Base-by-base conservation (phyloP, 1,140 invertebrate genomes). In the Drosophila simulans region DNA sequence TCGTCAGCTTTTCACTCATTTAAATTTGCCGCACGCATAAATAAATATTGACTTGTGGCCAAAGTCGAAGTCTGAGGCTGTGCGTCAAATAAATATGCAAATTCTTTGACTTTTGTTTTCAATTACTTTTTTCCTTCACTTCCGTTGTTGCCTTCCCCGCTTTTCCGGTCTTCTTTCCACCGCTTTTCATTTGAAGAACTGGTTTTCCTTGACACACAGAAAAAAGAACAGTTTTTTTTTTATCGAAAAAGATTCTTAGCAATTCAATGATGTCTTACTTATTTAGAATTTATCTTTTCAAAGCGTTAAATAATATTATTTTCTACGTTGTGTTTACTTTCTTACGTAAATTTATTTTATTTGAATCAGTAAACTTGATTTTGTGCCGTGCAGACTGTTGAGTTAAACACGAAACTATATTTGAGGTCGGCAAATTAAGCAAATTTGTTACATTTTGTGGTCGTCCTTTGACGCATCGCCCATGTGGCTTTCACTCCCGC, bases 101-200 rank as follows among this genome's bases (percentile, higher is more conserved):
- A 88, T 84, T 89, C 72, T 77, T 77, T 60, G 80, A 88, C 69
- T 89, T 88, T 88, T 88, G 84, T 89, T 88, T 88, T 88, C 84
- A 89, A 88, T 88, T 88, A 88, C 80, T 88, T 89, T 88, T 57
- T 79, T 15, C 22, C 13, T 22, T 39, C 13, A 60, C 51, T 62
- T 52, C 42, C 60, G 53, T 53, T 66, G 51, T 54, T 53, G 56
- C 60, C 53, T 48, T 20, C 39, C 25, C 42, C 25, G 63, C 48
- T 64, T 71, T 73, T 51, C 52, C n/a, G 53, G 5, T 31, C 22
- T 40, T 48, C 54, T 55, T 58, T 46, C 13, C 7, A 10, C 31
- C 13, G 42, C 13, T 20, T 54, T 75, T 45, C 40, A 17, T 43
- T 35, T 45, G 5, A 60, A n/a, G 5, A 60, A n/a, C 37, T 56